A percentile compares a stretch with the other conserved stretches of the same genome.
These are phyloP conservation scores for Arothron firmamentum DNA, from an alignment of 2,113 vertebrate species.

Conservation along the genomic window DNA sequence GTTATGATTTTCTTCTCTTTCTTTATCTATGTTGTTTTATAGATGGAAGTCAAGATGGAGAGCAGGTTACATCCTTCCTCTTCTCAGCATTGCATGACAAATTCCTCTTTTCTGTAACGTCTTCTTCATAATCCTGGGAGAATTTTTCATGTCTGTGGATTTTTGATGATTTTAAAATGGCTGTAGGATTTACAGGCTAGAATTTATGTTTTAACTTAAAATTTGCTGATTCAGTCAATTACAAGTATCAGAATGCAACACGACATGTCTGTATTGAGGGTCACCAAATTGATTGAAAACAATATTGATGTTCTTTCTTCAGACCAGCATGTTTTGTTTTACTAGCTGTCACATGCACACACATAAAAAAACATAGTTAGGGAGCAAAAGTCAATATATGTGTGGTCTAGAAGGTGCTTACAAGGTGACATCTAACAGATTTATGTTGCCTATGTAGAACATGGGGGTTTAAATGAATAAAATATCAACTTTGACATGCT, in stretches of 20 bases:
- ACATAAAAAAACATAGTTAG: background rate
- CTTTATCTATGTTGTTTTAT: conserved; percentile 69
- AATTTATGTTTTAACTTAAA: background rate
- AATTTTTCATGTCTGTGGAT: background rate
- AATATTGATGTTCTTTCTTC: background rate
- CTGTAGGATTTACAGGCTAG: background rate
- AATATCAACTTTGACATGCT: conserved; percentile 30
- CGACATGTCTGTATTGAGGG: conserved; percentile 9
- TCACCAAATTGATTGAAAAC: conserved; percentile 5
- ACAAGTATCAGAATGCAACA: too few relatives aligned
- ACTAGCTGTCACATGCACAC: conserved; percentile 9
- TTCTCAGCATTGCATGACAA: conserved; percentile 9
- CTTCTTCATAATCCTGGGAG: background rate
- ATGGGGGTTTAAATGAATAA: conserved; percentile 5
- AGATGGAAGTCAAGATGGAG: conserved; percentile 86
- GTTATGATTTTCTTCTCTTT: conserved; percentile 41
- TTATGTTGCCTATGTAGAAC: conserved; percentile 17
- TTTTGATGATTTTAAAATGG: background rate
- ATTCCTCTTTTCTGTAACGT: conserved; percentile 23
- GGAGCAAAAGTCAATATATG: conserved; percentile 8
- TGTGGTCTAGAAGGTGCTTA: conserved; percentile 15
- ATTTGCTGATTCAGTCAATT: background rate
- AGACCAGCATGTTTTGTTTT: conserved; percentile 9
- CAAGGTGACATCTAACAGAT: conserved; percentile 19
- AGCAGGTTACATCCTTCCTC: conserved; percentile 81